Evolutionary conservation across 2,113 vertebrate species (phyloP), one percentile per base, ranked within the genome.

Genomic region (Ameiurus melas): DNA sequence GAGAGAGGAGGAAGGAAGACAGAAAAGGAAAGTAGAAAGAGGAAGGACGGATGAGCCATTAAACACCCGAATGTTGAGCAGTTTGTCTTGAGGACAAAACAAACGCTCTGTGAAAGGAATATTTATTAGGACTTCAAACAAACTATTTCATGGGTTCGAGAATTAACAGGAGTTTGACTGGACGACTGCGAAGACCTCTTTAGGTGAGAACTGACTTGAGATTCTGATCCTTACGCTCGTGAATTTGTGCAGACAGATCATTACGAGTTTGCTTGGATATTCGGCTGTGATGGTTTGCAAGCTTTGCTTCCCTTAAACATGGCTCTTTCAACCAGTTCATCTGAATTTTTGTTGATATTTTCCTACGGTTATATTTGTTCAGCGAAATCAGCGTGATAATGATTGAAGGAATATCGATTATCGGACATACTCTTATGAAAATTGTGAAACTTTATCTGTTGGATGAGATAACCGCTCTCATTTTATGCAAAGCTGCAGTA

Each of bases 101-200:
- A 91, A 93, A 86, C 58, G 85, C 86, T 87, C 85, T 90, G 88
- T 81, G 88, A 89, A 83, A 62, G 58, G 64, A 88, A 82, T 20
- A 47, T 84, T 89, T 80, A 55, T 68, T 88, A 89, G 89, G 90
- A 86, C 89, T 68, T 83, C 83, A 88, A 90, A 70, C 89, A 82
- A 81, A 89, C n/a, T 79, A 80, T 89, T 68, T 85, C 77, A 88
- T 83, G 82, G 87, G 83, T 84, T 77, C 55, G n/a, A 13, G 85
- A 55, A 70, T 79, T 53, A 20, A 85, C 81, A 87, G 85, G 75
- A 88, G 82, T n/a, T 87, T 85, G 57, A 64, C 73, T 86, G 90
- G 89, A 93, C 91, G 91, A 90, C 68, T 85, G 84, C 86, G 2
- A 87, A 75, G 36, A 43, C 14, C 30, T 83, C 60, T 81, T 88